Evolutionary conservation across 2,888 invertebrate species (phyloP).

Genomic region (Melinopterus prodromus): DNA sequence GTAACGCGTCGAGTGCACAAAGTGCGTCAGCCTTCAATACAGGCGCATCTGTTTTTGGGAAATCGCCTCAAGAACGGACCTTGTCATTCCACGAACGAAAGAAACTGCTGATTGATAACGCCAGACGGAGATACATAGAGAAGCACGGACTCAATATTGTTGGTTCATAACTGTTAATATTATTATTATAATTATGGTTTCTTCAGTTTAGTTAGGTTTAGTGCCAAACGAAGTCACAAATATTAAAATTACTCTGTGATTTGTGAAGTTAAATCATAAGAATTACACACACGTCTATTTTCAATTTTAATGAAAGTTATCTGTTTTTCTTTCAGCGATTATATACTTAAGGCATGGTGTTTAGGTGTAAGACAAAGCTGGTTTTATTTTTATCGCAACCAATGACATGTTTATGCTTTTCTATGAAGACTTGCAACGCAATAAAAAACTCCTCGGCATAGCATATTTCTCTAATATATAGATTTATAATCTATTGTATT

Average conservation of each 20-base stretch:
- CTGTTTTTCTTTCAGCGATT: slow-evolving; percentile 8
- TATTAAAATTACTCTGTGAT: not conserved
- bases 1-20: slow-evolving; percentile 50
- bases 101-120: slow-evolving; percentile 78
- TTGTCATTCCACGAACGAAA: slow-evolving; percentile 83
- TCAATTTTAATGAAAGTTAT: not conserved
- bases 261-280: not conserved
- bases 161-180: slow-evolving; percentile 41
- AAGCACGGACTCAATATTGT: slow-evolving; percentile 64
- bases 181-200: slow-evolving; percentile 23
- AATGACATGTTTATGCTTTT: slow-evolving; percentile 19
- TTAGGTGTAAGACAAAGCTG: not conserved
- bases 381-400: not conserved
- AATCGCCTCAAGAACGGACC: slow-evolving; percentile 69
- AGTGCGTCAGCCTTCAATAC: slow-evolving; percentile 44
- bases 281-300: slow-evolving; percentile 5
- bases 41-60: slow-evolving; percentile 63
- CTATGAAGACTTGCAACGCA: slow-evolving; percentile 9
- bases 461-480: not conserved
- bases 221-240: slow-evolving; percentile 38
- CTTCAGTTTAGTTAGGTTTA: slow-evolving; percentile 37
- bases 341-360: slow-evolving; percentile 8
- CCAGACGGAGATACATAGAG: slow-evolving; percentile 78
- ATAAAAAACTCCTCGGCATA: not conserved
- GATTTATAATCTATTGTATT: too few relatives aligned